Conservation (phyloP, 2,888 invertebrate species). For the Octonoba sinensis region DNA sequence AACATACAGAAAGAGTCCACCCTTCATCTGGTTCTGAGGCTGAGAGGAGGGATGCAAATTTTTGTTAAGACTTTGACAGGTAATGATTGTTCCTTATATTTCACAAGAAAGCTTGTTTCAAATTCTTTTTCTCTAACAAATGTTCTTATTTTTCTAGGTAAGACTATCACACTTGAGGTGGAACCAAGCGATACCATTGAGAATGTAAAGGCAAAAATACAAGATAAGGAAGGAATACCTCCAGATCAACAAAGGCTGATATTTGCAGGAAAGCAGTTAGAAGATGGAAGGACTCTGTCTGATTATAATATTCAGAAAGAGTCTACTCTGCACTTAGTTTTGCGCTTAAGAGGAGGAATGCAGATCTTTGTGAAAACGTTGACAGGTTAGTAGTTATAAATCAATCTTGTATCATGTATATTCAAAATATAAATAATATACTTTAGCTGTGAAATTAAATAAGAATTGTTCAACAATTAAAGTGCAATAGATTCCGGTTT, state of each 20-base stretch:
- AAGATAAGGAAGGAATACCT: constrained; percentile 91
- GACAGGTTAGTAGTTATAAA: constrained; percentile 17
- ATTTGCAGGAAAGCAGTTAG: constrained; percentile 77
- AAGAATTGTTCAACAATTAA: constrained; percentile 74
- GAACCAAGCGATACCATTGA: constrained; percentile 93
- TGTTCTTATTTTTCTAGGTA: constrained; percentile 69
- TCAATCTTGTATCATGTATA: neutral
- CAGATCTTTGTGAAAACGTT: constrained; percentile 31
- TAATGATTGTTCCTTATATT: constrained; percentile 72
- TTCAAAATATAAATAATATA: neutral
- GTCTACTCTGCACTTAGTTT: constrained; percentile 80
- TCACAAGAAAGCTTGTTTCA: constrained; percentile 77
- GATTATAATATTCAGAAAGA: constrained; percentile 79
- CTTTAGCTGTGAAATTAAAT: neutral
- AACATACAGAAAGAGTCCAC: constrained; percentile 15
- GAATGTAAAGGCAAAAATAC: constrained; percentile 93
- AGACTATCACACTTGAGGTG: constrained; percentile 92
- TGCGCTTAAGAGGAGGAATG: constrained; percentile 68
- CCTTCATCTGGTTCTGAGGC: neutral
- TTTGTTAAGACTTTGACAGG: constrained; percentile 95
- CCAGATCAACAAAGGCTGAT: constrained; percentile 88
- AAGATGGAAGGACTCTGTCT: constrained; percentile 76
- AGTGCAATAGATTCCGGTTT: too few relatives aligned
- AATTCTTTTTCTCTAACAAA: constrained; percentile 81
- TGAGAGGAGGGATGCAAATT: constrained; percentile 83